Evolutionary conservation across 2,888 invertebrate species (phyloP), one percentile per base, ranked within the genome.

Genomic region (Platycheirus rosarum): DNA sequence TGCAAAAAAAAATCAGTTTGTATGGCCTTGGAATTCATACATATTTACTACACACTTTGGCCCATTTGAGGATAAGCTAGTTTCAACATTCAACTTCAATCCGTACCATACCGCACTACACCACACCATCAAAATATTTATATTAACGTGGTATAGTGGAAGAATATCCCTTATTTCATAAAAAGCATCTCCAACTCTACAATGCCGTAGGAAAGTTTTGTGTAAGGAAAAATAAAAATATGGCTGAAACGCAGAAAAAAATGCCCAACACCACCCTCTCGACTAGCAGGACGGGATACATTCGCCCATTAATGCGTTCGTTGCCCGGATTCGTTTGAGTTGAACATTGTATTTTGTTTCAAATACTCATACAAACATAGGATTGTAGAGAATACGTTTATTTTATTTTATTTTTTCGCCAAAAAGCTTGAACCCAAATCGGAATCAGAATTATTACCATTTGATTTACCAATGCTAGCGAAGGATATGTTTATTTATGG

Each of bases 211-310:
- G 26, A 48, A 20, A 20, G 11, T 16, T 40, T 44, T 35, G 65
- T 77, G 44, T 71, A 46, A 40, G 35, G 63, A 63, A 80, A 70
- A 57, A 76, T 76, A 80, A 80, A 80, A 80, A 80, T 80, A 80
- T 80, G 80, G 80, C 80, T 76, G 80, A 80, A 42, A 76, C 80
- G 80, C 70, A 75, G 65, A 80, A 80, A 80, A 80, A 80, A 75
- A 49, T 42, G 37, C 35, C 20, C 35, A 35, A 35, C 49, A 57
- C 53, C 68, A 49, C 57, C 48, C 44, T 37, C 75, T 29, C 4
- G 57, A 13, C 18, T 11, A 46, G 9, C 32, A 53, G 69, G 53
- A 69, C 53, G 37, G 57, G 57, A 55, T 55, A 18, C n/a, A 23
- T 23, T 23, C 23, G 32, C 13, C 29, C 51, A 48, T 51, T 29